Evolutionary conservation across 2,113 vertebrate genomes (phyloP).

Genomic region (Stegastes partitus): DNA sequence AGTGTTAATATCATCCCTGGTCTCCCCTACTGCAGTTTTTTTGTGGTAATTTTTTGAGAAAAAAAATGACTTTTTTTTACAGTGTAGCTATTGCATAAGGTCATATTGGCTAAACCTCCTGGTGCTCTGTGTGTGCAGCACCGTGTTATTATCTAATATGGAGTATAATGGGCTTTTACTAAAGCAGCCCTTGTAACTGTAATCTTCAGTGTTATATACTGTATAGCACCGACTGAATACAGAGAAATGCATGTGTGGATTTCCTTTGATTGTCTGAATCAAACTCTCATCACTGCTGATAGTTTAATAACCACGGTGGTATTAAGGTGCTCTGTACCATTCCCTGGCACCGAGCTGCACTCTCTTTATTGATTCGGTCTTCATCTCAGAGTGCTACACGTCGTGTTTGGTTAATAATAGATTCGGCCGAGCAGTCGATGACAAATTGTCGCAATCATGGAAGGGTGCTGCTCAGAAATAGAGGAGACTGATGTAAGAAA

Average conservation of each 20-base stretch:
- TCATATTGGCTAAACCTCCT: too few relatives aligned
- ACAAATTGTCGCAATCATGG: slow-evolving; percentile 50
- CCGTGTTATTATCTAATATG: too few relatives aligned
- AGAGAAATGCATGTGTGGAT: background rate
- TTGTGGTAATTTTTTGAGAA: too few relatives aligned
- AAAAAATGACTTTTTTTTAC: too few relatives aligned
- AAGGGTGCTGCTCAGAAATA: slow-evolving; percentile 27
- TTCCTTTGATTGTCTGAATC: background rate
- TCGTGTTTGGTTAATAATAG: slow-evolving; percentile 39
- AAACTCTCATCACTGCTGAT: background rate
- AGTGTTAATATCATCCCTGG: too few relatives aligned
- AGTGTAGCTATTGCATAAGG: too few relatives aligned
- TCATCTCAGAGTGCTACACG: slow-evolving; percentile 29
- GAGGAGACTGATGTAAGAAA: slow-evolving; percentile 44
- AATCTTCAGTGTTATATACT: background rate
- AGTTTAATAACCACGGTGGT: slow-evolving; percentile 1
- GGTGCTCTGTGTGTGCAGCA: too few relatives aligned
- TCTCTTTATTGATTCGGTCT: slow-evolving; percentile 48
- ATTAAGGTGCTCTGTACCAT: slow-evolving; percentile 21
- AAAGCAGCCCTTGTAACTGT: too few relatives aligned
- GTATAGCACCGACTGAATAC: background rate
- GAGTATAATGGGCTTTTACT: too few relatives aligned
- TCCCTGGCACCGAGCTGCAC: slow-evolving; percentile 4
- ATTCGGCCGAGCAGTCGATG: slow-evolving; percentile 23
- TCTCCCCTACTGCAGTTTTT: too few relatives aligned